Percentiles rank a stretch among this genome's conserved stretches.
Evolutionary conservation across 2,113 vertebrate genomes (phyloP).

Genomic region (Cromileptes altivelis): DNA sequence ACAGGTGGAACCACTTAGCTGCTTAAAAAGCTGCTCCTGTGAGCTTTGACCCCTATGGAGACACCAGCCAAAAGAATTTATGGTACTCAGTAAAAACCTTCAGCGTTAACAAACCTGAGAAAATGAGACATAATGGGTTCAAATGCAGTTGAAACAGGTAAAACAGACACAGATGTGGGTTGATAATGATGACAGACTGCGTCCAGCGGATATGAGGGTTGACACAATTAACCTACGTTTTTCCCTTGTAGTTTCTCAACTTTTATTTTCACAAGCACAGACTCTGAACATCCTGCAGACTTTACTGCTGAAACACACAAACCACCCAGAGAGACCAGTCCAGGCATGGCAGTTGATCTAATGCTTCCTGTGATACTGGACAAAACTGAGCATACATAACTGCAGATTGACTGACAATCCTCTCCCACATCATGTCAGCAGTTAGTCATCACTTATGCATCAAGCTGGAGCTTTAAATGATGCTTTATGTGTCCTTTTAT

Average conservation of each 20-base stretch:
- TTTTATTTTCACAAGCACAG: constrained; percentile 39
- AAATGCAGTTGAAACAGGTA: constrained; percentile 37
- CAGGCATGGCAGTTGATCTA: neutral
- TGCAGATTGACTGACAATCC: neutral
- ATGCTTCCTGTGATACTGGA: neutral
- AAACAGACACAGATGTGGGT: constrained; percentile 69
- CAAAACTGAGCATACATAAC: constrained; percentile 1
- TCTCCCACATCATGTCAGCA: neutral
- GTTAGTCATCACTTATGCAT: neutral
- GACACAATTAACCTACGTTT: constrained; percentile 22
- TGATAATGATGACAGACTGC: constrained; percentile 40
- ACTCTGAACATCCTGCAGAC: neutral
- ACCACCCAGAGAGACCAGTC: neutral
- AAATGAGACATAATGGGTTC: constrained; percentile 42
- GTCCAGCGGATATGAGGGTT: constrained; percentile 40
- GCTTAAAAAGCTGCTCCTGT: constrained; percentile 13
- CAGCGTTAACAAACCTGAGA: constrained; percentile 49
- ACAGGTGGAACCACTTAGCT: constrained; percentile 24
- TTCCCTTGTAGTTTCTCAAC: constrained; percentile 33
- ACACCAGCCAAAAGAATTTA: constrained; percentile 57
- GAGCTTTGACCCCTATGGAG: constrained; percentile 52
- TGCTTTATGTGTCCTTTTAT: neutral
- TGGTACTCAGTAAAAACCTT: constrained; percentile 51
- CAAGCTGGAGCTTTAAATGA: neutral
- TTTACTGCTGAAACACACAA: constrained; percentile 10